Conservation (phyloP, 2,888 invertebrate genomes). For the Eulithis testata region DNA sequence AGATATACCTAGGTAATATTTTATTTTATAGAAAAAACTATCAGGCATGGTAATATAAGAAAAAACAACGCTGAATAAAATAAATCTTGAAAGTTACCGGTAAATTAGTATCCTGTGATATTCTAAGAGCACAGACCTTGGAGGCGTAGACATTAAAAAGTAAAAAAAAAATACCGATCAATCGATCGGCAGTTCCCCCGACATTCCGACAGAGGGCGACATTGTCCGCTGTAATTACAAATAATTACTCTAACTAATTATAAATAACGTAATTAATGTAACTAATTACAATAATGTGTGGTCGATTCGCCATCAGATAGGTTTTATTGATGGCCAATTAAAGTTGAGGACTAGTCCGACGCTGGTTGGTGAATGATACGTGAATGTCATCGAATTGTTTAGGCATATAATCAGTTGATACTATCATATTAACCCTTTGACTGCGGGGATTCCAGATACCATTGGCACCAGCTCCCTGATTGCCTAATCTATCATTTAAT, state of each 20-base stretch:
- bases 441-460: too few species aligned
- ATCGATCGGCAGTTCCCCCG: conserved; percentile 61
- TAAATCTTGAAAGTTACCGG: not conserved
- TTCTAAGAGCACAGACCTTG: not conserved
- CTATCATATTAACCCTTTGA: too few species aligned
- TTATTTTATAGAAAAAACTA: too few species aligned
- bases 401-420: too few species aligned
- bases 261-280: conserved; percentile 82
- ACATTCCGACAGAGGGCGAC: conserved; percentile 75
- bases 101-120: not conserved
- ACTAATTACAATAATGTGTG: conserved; percentile 26
- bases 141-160: conserved; percentile 14
- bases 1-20: too few species aligned
- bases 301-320: conserved; percentile 30
- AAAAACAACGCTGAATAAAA: too few species aligned
- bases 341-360: not conserved
- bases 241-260: conserved; percentile 49
- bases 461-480: too few species aligned
- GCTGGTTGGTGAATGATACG: conserved; percentile 1
- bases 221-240: conserved; percentile 57
- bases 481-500: too few species aligned
- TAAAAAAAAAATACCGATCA: conserved; percentile 22
- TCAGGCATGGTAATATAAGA: too few species aligned
- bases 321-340: conserved; percentile 32
- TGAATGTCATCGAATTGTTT: not conserved